These are phyloP conservation scores for Apodemia duryi DNA, from an alignment of 2,888 invertebrate species.

Conservation along the genomic window DNA sequence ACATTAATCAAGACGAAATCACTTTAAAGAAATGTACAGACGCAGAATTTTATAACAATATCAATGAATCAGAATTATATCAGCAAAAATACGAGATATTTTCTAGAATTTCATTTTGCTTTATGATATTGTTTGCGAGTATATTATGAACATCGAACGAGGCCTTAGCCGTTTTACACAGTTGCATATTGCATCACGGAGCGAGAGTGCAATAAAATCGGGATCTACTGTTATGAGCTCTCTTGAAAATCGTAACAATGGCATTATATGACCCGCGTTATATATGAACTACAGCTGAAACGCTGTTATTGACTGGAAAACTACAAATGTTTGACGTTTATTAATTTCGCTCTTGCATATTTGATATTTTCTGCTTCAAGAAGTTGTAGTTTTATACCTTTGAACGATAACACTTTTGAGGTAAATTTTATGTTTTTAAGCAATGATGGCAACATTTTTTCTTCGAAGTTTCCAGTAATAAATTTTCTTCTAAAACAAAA, in stretches of 20 bases:
- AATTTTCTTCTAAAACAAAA: too few relatives aligned
- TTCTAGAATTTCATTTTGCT: slow-evolving; percentile 6
- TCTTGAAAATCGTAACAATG: slow-evolving; percentile 62
- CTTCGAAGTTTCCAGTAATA: too few relatives aligned
- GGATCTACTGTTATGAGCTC: slow-evolving; percentile 69
- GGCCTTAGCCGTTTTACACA: slow-evolving; percentile 37
- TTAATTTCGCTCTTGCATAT: slow-evolving; percentile 1
- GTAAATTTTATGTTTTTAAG: background rate
- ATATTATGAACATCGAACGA: slow-evolving; percentile 24
- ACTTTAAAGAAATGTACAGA: too few relatives aligned
- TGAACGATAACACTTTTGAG: background rate
- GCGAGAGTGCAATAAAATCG: slow-evolving; percentile 65
- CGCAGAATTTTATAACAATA: too few relatives aligned
- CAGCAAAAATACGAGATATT: slow-evolving; percentile 1
- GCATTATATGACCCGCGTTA: slow-evolving; percentile 49
- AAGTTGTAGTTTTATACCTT: background rate
- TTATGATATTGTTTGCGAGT: slow-evolving; percentile 23
- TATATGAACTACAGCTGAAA: slow-evolving; percentile 13
- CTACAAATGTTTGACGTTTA: slow-evolving; percentile 11
- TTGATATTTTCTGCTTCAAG: background rate
- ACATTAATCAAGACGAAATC: too few relatives aligned
- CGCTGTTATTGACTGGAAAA: background rate
- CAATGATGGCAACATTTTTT: too few relatives aligned
- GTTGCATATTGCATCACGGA: slow-evolving; percentile 52
- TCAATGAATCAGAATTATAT: too few relatives aligned